These are phyloP conservation scores for Bambusicola thoracicus DNA, from an alignment of 2,113 vertebrate species.

Conservation along the genomic window DNA sequence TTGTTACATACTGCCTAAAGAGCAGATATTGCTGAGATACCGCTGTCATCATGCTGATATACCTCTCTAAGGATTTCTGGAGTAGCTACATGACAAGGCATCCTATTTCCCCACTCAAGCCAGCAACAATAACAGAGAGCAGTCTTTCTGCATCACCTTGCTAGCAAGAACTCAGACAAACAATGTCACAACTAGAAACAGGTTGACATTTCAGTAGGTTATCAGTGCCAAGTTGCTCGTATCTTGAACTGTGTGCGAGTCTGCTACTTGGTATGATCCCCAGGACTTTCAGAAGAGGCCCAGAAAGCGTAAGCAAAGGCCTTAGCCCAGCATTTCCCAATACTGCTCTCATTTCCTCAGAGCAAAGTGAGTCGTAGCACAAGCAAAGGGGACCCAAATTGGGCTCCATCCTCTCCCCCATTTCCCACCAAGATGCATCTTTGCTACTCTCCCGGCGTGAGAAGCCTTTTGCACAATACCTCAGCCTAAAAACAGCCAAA, in stretches of 20 bases:
- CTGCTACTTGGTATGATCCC: background rate
- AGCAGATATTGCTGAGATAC: background rate
- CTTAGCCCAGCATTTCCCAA: background rate
- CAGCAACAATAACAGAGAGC: background rate
- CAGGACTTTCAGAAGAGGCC: background rate
- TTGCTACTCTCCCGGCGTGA: background rate
- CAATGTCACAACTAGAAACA: background rate
- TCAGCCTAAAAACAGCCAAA: background rate
- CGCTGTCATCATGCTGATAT: rapidly evolving
- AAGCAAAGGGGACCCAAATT: background rate
- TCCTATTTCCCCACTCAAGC: background rate
- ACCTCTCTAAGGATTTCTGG: background rate
- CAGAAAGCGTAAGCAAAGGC: background rate
- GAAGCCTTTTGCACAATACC: background rate
- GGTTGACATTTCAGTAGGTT: background rate
- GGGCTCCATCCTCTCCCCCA: background rate
- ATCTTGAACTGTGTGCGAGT: background rate
- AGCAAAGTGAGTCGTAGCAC: background rate
- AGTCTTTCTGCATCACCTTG: background rate
- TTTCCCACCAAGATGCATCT: background rate
- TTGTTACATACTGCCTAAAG: background rate
- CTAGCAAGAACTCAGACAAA: background rate
- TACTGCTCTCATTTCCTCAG: background rate
- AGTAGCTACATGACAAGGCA: rapidly evolving
- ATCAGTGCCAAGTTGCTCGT: background rate